Evolutionary conservation across 2,888 invertebrate species (phyloP).

Genomic region (Mesorhabditis belari): DNA sequence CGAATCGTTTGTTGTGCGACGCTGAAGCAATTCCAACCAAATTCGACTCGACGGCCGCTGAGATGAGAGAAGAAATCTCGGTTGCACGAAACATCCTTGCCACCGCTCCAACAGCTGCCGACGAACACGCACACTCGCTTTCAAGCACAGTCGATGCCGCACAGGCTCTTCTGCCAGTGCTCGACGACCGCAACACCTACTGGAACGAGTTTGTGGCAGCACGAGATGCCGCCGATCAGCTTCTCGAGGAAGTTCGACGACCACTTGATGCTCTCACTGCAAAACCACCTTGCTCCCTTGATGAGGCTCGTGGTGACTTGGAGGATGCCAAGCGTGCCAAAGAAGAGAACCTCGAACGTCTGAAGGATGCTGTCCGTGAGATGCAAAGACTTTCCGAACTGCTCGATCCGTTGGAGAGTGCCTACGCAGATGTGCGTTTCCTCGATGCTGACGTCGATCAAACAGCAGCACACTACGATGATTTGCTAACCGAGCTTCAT

Average conservation of each 20-base stretch:
- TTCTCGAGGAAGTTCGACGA: constrained; percentile 21
- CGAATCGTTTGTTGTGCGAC: constrained; percentile 2
- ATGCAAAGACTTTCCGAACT: constrained; percentile 33
- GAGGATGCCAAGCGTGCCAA: constrained; percentile 10
- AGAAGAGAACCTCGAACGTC: constrained; percentile 11
- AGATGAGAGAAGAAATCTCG: neutral
- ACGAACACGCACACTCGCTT: constrained; percentile 13
- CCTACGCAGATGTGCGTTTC: constrained; percentile 41
- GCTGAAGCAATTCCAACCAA: constrained; percentile 7
- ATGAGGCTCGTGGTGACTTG: constrained; percentile 16
- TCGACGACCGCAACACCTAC: constrained; percentile 20
- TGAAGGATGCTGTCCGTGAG: constrained; percentile 16
- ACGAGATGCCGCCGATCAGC: constrained; percentile 27
- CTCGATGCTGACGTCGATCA: constrained; percentile 39
- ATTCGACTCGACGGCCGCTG: constrained; percentile 2
- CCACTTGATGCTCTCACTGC: constrained; percentile 14
- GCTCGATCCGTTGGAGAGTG: constrained; percentile 36
- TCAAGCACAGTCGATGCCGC: constrained; percentile 15
- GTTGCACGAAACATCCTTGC: constrained; percentile 4
- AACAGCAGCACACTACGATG: constrained; percentile 29
- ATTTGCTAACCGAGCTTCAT: constrained; percentile 18
- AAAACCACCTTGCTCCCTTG: constrained; percentile 11
- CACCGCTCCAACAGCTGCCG: constrained; percentile 11
- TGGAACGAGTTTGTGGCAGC: constrained; percentile 30
- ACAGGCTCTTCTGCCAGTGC: constrained; percentile 16